phyloP scores from a whole-genome alignment of 2,113 vertebrate genomes.

The Colaptes auratus region DNA sequence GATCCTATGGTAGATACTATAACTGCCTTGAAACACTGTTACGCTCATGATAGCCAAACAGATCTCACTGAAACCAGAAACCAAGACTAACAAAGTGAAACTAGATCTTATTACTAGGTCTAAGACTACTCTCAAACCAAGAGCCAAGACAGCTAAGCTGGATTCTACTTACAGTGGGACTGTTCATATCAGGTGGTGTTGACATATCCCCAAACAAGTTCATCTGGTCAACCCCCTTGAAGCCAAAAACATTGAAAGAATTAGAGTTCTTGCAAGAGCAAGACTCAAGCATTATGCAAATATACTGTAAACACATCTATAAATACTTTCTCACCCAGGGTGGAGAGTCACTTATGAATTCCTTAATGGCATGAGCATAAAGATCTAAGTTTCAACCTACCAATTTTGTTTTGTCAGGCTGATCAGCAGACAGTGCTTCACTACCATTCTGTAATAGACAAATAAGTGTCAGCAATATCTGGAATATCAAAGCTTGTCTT shows the following conservation, averaged over 20 bases:
- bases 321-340: neutral
- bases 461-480: neutral
- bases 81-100: neutral
- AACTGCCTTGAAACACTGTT: neutral
- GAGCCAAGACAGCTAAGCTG: neutral
- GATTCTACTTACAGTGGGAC: conserved; percentile 86
- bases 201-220: conserved; percentile 97
- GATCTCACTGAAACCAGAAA: neutral
- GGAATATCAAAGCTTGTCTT: neutral
- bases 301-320: neutral
- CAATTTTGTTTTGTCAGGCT: conserved; percentile 77
- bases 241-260: conserved; percentile 62
- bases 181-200: conserved; percentile 91
- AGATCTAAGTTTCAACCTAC: conserved; percentile 60
- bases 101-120: neutral
- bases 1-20: neutral
- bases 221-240: conserved; percentile 88
- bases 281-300: neutral
- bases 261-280: neutral
- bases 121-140: neutral
- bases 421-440: conserved; percentile 69
- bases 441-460: conserved; percentile 80
- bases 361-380: neutral
- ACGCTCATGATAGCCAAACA: neutral
- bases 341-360: neutral